phyloP scores from a whole-genome alignment of 2,113 vertebrate species.

The Dissostichus mawsoni region DNA sequence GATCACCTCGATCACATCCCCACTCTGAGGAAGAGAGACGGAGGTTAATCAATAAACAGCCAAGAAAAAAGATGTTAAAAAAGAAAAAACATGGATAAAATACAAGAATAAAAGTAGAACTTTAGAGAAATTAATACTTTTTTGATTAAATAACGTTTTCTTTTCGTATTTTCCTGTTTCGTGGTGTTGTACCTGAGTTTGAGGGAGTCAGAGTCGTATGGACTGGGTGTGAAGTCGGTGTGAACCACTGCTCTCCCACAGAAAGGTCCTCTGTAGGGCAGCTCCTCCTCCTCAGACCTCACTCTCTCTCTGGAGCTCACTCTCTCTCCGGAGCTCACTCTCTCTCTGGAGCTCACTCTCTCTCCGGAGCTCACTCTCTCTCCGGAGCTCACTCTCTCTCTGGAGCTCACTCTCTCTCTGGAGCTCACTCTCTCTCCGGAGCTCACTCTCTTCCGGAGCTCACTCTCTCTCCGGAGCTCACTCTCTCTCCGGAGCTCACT shows the following conservation, averaged over 20 bases:
- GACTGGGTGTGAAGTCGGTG: slow-evolving; percentile 96
- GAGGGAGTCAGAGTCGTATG: slow-evolving; percentile 96
- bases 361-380: slow-evolving; percentile 65
- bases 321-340: too few relatives aligned
- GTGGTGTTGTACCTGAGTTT: slow-evolving; percentile 89
- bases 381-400: slow-evolving; percentile 97
- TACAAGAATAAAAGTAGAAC: too few relatives aligned
- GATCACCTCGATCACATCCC: slow-evolving; percentile 97
- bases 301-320: slow-evolving; percentile 92
- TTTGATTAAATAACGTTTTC: too few relatives aligned
- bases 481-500: too few relatives aligned
- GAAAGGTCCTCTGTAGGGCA: slow-evolving; percentile 93
- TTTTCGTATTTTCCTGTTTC: too few relatives aligned
- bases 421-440: slow-evolving; percentile 90
- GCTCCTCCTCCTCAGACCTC: slow-evolving; percentile 96
- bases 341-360: too few relatives aligned
- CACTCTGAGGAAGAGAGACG: slow-evolving; percentile 83
- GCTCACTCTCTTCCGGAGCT: slow-evolving; percentile 83
- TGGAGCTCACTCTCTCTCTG: slow-evolving; percentile 74
- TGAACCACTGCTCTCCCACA: slow-evolving; percentile 95
- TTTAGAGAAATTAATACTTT: too few relatives aligned
- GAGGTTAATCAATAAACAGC: too few relatives aligned
- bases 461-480: too few relatives aligned
- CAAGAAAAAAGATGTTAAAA: too few relatives aligned
- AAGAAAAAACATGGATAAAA: too few relatives aligned